Conservation (phyloP, 2,113 vertebrate species). For the human region GRCh38 chr4:90334501-90335000, state of each 20-base stretch:
- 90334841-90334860: not conserved
- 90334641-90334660: not conserved
- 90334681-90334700: not conserved
- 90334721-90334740: not conserved
- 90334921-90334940: not conserved
- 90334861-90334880: constrained; percentile 6
- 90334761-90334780: not conserved
- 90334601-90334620: not conserved
- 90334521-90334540: constrained; percentile 18
- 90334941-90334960: not conserved
- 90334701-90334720: not conserved
- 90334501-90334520: not conserved
- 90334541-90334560: not conserved
- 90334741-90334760: not conserved
- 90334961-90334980: not conserved
- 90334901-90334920: not conserved
- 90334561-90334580: not conserved
- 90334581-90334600: not conserved
- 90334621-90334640: constrained; percentile 4
- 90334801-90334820: not conserved
- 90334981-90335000: not conserved
- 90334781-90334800: not conserved
- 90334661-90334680: not conserved
- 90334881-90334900: not conserved
- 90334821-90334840: not conserved